A percentile compares a stretch with the other conserved stretches of the same genome.
Conservation (phyloP, 1,140 invertebrate species). For the Magallana ariakensis region DNA sequence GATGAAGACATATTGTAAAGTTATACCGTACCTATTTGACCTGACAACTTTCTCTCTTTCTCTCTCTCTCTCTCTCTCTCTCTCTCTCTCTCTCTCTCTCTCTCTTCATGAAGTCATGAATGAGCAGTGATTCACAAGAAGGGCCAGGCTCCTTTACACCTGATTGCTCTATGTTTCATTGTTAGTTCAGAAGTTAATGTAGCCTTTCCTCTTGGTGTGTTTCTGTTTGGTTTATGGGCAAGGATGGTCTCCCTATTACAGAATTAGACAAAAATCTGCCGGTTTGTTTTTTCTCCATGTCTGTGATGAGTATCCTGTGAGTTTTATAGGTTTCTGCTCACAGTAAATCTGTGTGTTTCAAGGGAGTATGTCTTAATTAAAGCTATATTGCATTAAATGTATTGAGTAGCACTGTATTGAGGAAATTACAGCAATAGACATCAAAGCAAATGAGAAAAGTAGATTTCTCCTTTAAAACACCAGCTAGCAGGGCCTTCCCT, state of each 20-base stretch:
- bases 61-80: not conserved
- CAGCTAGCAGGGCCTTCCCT: not conserved
- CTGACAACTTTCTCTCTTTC: not conserved
- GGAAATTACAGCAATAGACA: slow-evolving; percentile 10
- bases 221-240: not conserved
- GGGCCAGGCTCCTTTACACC: slow-evolving; percentile 20
- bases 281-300: too few species aligned
- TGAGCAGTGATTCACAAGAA: slow-evolving; percentile 15
- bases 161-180: not conserved
- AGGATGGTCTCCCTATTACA: not conserved
- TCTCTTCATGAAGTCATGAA: not conserved
- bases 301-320: too few species aligned
- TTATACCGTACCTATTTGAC: not conserved
- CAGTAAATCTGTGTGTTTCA: too few species aligned
- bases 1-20: slow-evolving; percentile 1
- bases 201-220: not conserved
- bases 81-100: not conserved
- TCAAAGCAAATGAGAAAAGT: slow-evolving; percentile 23
- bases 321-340: too few species aligned
- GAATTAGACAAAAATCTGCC: not conserved
- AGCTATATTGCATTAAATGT: too few species aligned
- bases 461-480: not conserved
- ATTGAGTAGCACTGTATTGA: not conserved
- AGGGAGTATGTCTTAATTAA: too few species aligned
- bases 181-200: not conserved